Evolutionary conservation across 2,113 vertebrate species (phyloP).

Genomic region (Neotoma lepida): DNA sequence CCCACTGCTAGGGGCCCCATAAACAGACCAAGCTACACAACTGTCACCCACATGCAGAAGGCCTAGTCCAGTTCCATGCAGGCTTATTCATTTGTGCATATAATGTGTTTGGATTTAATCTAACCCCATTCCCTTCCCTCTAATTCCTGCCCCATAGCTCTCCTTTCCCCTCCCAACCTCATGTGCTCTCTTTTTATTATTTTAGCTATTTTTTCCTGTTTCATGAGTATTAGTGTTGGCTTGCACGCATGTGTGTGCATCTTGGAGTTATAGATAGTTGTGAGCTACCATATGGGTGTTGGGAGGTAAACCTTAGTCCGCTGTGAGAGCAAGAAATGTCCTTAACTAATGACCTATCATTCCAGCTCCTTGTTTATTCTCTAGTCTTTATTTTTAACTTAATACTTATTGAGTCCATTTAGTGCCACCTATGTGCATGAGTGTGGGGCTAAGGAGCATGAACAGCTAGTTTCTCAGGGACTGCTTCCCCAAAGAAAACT

Average conservation of each 20-base stretch:
- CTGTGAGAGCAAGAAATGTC: background rate
- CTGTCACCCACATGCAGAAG: too few relatives aligned
- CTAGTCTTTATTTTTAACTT: background rate
- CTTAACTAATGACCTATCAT: background rate
- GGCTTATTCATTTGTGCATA: background rate
- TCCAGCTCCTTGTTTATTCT: background rate
- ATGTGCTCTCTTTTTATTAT: background rate
- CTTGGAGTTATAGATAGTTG: background rate
- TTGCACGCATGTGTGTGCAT: background rate
- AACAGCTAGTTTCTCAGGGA: background rate
- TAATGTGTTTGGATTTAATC: background rate
- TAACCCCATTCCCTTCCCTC: background rate
- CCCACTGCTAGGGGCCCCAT: too few relatives aligned
- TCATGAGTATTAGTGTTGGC: background rate
- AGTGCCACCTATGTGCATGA: background rate
- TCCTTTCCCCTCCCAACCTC: background rate
- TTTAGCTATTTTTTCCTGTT: background rate
- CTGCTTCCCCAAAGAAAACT: background rate
- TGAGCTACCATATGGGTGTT: background rate
- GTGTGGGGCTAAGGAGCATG: background rate
- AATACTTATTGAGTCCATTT: background rate
- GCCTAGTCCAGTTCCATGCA: too few relatives aligned
- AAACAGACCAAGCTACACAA: too few relatives aligned
- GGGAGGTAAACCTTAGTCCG: background rate
- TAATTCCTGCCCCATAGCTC: background rate